phyloP scores from a whole-genome alignment of 64 coral and sea anemone species.

The Hydrozoanthus tunicans region DNA sequence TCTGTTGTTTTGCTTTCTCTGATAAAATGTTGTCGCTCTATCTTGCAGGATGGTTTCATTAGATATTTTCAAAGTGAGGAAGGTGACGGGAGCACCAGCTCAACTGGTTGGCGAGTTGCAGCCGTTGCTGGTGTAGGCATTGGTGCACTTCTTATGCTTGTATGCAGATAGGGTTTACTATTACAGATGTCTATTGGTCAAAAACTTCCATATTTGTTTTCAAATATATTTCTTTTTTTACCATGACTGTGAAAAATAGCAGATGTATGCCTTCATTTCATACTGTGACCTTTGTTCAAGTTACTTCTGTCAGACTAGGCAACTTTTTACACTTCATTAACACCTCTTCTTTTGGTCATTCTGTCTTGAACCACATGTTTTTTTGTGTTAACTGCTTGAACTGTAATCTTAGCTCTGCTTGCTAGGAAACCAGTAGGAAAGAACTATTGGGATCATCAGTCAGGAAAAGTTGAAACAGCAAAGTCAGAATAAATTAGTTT shows the following conservation, averaged over 20 bases:
- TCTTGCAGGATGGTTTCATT: slow-evolving; percentile 76
- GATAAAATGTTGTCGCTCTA: background rate
- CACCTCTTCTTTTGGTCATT: background rate
- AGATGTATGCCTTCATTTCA: background rate
- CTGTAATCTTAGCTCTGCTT: no score
- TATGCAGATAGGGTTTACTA: slow-evolving; percentile 61
- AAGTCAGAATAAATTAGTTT: no score
- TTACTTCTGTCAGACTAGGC: background rate
- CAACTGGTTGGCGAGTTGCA: slow-evolving; percentile 60
- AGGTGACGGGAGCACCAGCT: slow-evolving; percentile 19
- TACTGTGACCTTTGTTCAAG: background rate
- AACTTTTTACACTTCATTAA: slow-evolving; percentile 9
- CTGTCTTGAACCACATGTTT: background rate
- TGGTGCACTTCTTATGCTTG: slow-evolving; percentile 84
- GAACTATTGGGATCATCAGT: no score
- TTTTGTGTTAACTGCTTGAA: no score
- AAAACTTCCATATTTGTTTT: background rate
- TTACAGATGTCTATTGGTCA: background rate
- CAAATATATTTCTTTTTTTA: background rate
- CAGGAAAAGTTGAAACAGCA: no score
- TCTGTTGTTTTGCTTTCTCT: background rate
- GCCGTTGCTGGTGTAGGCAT: slow-evolving; percentile 83
- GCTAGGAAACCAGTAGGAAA: no score
- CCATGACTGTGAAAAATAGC: background rate
- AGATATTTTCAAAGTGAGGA: slow-evolving; percentile 71